These are phyloP conservation scores for Catalaphyllia jardinei DNA, from an alignment of 64 coral and sea anemone genomes.

Conservation along the genomic window DNA sequence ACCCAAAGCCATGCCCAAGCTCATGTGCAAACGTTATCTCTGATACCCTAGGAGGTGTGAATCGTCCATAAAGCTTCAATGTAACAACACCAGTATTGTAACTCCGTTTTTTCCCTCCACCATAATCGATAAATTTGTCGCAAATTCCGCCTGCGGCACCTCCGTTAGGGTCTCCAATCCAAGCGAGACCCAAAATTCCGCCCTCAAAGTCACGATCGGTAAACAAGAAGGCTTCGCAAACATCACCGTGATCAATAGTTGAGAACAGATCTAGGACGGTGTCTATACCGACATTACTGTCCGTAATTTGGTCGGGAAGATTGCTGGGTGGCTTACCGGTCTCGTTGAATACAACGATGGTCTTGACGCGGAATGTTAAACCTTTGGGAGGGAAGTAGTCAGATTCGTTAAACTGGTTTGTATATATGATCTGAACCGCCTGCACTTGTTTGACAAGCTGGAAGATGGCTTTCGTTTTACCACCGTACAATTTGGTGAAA, in stretches of 20 bases:
- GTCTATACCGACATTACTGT: conserved; percentile 76
- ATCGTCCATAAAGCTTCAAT: conserved; percentile 82
- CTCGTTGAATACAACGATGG: conserved; percentile 66
- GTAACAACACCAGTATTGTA: conserved; percentile 96
- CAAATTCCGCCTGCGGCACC: conserved; percentile 81
- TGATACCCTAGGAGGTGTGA: conserved; percentile 91
- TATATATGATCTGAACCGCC: conserved; percentile 75
- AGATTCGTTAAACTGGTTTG: conserved; percentile 60
- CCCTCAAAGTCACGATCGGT: conserved; percentile 95
- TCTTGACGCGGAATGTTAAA: conserved; percentile 74
- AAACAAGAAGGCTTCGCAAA: conserved; percentile 93
- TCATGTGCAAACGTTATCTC: conserved; percentile 98
- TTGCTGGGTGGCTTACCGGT: not conserved
- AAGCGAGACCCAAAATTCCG: conserved; percentile 93
- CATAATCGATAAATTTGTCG: conserved; percentile 36
- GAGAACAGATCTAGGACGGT: conserved; percentile 82
- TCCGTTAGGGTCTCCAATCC: conserved; percentile 66
- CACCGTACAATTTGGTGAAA: conserved; percentile 82
- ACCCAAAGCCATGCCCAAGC: conserved; percentile 97
- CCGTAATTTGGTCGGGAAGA: conserved; percentile 45
- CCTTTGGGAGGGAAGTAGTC: conserved; percentile 53
- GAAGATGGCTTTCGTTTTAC: conserved; percentile 68
- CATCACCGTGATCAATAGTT: conserved; percentile 46
- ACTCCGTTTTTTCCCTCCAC: conserved; percentile 61
- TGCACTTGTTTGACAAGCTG: conserved; percentile 77